phyloP scores from a whole-genome alignment of 2,113 vertebrate species.

The Fukomys damarensis region DNA sequence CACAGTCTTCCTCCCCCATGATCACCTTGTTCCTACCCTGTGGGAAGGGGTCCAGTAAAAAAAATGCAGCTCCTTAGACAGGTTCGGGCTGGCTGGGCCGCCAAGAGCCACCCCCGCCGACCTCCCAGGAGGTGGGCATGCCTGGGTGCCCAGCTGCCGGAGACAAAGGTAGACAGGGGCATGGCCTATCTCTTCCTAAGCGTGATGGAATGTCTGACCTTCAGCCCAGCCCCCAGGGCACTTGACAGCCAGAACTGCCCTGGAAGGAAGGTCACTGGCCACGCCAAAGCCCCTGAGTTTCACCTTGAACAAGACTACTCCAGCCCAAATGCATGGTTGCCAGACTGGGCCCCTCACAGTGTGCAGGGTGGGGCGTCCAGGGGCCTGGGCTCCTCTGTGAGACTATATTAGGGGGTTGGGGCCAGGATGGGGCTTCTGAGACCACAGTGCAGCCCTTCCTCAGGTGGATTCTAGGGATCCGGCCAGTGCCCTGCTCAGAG shows the following conservation, averaged over 20 bases:
- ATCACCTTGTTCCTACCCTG: not conserved
- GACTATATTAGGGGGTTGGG: not conserved
- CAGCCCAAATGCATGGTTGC: rapidly evolving
- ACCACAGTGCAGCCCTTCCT: no score
- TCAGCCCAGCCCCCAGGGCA: not conserved
- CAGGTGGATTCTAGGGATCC: rapidly evolving
- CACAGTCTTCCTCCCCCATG: not conserved
- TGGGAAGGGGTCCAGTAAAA: not conserved
- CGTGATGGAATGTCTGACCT: conserved; percentile 73
- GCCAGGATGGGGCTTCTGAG: not conserved
- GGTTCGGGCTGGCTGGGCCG: not conserved
- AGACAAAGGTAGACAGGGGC: not conserved
- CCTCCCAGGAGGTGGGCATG: not conserved
- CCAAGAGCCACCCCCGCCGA: not conserved
- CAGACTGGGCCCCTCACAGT: not conserved
- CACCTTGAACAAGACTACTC: not conserved
- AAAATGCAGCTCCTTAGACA: not conserved
- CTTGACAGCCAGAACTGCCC: not conserved
- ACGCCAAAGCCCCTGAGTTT: not conserved
- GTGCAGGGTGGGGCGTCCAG: not conserved
- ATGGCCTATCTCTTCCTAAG: not conserved
- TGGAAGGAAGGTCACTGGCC: not conserved
- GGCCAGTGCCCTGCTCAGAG: not conserved
- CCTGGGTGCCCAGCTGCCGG: conserved; percentile 35
- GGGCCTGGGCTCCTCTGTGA: not conserved